Conservation (phyloP, 2,797 vertebrate genomes). For the Hydrophis major region DNA sequence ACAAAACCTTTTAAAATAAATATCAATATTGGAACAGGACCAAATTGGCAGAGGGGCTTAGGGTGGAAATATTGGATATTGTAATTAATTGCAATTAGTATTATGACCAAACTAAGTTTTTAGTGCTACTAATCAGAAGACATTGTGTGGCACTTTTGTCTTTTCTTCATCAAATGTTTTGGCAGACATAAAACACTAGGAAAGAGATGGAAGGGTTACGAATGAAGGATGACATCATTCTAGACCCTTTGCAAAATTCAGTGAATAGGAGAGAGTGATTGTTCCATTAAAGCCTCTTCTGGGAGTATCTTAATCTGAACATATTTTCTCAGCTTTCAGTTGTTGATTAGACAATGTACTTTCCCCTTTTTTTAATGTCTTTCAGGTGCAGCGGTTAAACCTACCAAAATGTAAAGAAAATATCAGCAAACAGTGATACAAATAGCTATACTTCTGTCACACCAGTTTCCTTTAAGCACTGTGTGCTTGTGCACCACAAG, state of each 20-base stretch:
- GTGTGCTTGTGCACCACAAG: background rate
- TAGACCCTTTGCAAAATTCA: background rate
- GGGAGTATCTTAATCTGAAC: slow-evolving; percentile 13
- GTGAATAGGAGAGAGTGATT: background rate
- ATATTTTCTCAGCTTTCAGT: slow-evolving; percentile 48
- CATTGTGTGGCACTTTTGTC: background rate
- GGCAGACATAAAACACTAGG: background rate
- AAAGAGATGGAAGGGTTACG: background rate
- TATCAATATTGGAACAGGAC: slow-evolving; percentile 47
- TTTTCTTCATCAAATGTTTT: background rate
- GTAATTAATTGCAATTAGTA: slow-evolving; percentile 66
- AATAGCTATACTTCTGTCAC: background rate
- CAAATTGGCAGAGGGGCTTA: slow-evolving; percentile 46
- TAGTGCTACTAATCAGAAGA: background rate
- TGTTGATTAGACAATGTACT: slow-evolving; percentile 66
- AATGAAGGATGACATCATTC: slow-evolving; percentile 27
- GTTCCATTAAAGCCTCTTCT: slow-evolving; percentile 2
- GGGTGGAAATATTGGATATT: slow-evolving; percentile 38
- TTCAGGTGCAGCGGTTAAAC: slow-evolving; percentile 49
- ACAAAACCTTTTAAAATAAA: slow-evolving; percentile 53
- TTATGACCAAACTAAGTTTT: slow-evolving; percentile 32
- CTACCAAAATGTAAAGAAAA: slow-evolving; percentile 48
- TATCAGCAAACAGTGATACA: slow-evolving; percentile 24
- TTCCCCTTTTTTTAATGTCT: slow-evolving; percentile 43
- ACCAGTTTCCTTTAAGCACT: background rate